phyloP scores from a whole-genome alignment of 2,797 vertebrate species.

The Loris lydekkerianus region DNA sequence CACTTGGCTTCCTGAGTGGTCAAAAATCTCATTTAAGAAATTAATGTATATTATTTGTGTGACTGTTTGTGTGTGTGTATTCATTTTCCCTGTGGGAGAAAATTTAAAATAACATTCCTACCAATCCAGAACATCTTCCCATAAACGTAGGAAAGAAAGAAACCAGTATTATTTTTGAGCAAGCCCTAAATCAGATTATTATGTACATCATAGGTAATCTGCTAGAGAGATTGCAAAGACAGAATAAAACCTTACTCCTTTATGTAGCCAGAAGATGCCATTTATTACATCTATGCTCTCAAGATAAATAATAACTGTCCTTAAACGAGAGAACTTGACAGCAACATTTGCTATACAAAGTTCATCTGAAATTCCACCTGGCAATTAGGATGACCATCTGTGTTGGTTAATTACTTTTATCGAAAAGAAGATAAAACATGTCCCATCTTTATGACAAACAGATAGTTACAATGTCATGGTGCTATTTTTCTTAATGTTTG shows the following conservation, averaged over 20 bases:
- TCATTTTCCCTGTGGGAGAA: neutral
- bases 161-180: neutral
- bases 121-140: neutral
- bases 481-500: neutral
- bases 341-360: neutral
- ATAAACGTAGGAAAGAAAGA: neutral
- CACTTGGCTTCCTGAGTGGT: neutral
- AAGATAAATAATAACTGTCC: neutral
- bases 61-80: neutral
- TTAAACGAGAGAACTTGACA: neutral
- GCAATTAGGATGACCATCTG: conserved; percentile 7
- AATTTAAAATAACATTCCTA: neutral
- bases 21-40: neutral
- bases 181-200: neutral
- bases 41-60: neutral
- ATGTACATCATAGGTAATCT: neutral
- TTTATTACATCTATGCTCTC: neutral
- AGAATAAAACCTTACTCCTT: neutral
- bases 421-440: neutral
- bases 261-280: neutral
- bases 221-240: neutral
- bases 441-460: neutral
- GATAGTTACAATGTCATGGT: neutral
- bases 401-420: conserved; percentile 20
- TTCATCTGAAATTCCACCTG: conserved; percentile 4